These are phyloP conservation scores for Acanthoscelides obtectus DNA, from an alignment of 2,888 invertebrate species.

Conservation along the genomic window DNA sequence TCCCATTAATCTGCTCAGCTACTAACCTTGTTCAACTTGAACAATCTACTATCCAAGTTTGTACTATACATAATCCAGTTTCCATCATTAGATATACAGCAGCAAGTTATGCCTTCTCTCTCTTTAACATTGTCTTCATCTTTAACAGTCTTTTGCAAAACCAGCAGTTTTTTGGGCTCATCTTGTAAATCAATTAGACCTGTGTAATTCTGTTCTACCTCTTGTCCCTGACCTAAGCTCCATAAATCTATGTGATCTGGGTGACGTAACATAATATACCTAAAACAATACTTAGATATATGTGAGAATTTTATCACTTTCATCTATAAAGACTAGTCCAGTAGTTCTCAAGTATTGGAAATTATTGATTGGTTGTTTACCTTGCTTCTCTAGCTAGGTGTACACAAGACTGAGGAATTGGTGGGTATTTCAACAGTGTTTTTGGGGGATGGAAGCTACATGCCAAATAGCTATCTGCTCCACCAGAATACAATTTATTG, in stretches of 20 bases:
- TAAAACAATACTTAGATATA: neutral
- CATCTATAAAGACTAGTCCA: too few species aligned
- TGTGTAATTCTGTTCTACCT: constrained; percentile 37
- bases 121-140: constrained; percentile 42
- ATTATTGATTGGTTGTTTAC: too few species aligned
- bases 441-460: constrained; percentile 67
- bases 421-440: constrained; percentile 65
- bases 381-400: constrained; percentile 49
- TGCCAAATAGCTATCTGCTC: constrained; percentile 74
- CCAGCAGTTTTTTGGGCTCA: constrained; percentile 64
- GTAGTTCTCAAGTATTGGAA: too few species aligned
- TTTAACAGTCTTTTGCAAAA: constrained; percentile 55
- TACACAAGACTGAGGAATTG: constrained; percentile 59
- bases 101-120: constrained; percentile 64
- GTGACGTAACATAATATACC: constrained; percentile 53
- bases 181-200: constrained; percentile 44
- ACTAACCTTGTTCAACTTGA: constrained; percentile 57
- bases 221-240: constrained; percentile 53
- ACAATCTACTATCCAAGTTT: constrained; percentile 59
- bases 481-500: constrained; percentile 72
- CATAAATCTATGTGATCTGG: constrained; percentile 57
- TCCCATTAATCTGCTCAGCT: too few species aligned
- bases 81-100: constrained; percentile 66
- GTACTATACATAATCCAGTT: constrained; percentile 75
- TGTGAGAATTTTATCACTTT: too few species aligned